These are phyloP conservation scores for Phalloptychus januarius DNA, from an alignment of 2,797 vertebrate species.

Conservation along the genomic window DNA sequence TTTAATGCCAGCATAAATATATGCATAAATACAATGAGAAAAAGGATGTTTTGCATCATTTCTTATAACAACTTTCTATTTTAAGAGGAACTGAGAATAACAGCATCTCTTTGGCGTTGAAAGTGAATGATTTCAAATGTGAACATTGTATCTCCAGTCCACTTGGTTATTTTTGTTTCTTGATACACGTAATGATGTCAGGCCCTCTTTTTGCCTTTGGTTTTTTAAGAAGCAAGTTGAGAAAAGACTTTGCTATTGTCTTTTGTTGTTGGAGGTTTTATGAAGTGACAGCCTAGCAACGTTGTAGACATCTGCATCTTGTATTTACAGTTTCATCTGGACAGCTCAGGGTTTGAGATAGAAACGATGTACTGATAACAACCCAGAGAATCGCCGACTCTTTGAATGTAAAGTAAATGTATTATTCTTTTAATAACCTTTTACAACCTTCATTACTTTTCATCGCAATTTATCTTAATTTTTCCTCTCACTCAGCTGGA, in stretches of 20 bases:
- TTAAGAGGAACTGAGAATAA: neutral
- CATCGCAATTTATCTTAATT: neutral
- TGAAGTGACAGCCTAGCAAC: neutral
- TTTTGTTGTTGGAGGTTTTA: neutral
- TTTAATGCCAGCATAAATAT: neutral
- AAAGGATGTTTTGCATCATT: neutral
- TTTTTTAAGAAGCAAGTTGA: neutral
- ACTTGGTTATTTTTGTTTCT: neutral
- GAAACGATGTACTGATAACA: neutral
- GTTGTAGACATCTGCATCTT: neutral
- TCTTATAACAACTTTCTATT: neutral
- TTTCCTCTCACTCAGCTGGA: neutral
- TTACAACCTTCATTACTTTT: neutral
- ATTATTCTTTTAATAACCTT: neutral
- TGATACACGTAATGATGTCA: neutral
- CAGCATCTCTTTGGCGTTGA: neutral
- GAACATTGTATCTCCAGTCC: neutral
- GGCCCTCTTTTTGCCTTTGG: neutral
- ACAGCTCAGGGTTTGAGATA: neutral
- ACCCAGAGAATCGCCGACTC: neutral
- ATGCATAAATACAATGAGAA: neutral
- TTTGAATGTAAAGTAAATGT: neutral
- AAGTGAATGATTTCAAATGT: neutral
- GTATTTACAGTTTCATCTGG: neutral
- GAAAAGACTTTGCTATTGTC: neutral